phyloP scores from a whole-genome alignment of 2,888 invertebrate genomes.

The Apocheima hispidaria region DNA sequence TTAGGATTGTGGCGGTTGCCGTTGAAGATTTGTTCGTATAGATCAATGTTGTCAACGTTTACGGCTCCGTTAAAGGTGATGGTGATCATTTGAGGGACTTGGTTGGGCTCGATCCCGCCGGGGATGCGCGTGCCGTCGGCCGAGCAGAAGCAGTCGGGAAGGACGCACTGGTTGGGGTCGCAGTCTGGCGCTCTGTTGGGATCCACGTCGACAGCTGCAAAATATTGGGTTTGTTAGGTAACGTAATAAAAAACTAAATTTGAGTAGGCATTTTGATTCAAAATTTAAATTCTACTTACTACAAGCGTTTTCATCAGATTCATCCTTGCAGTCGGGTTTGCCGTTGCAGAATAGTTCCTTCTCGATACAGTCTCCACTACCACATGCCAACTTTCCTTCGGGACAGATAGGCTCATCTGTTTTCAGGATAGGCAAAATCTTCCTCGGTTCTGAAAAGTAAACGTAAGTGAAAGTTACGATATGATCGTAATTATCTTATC shows the following conservation, averaged over 20 bases:
- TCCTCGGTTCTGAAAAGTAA: slow-evolving; percentile 92
- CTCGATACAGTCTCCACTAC: slow-evolving; percentile 96
- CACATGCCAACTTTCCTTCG: slow-evolving; percentile 95
- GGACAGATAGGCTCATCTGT: slow-evolving; percentile 97
- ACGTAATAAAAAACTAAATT: not conserved
- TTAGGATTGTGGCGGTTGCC: slow-evolving; percentile 94
- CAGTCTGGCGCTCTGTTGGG: slow-evolving; percentile 97
- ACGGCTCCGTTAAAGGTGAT: slow-evolving; percentile 97
- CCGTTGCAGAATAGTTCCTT: slow-evolving; percentile 97
- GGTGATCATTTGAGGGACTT: slow-evolving; percentile 97
- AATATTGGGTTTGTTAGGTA: not conserved
- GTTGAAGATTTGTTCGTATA: slow-evolving; percentile 96
- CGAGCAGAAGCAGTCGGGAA: slow-evolving; percentile 97
- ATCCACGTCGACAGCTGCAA: slow-evolving; percentile 94
- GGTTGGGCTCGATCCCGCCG: slow-evolving; percentile 92
- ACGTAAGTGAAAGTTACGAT: slow-evolving; percentile 6
- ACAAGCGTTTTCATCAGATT: slow-evolving; percentile 98
- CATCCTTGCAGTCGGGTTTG: slow-evolving; percentile 96
- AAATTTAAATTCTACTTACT: slow-evolving; percentile 88
- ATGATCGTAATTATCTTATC: not conserved
- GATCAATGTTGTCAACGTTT: slow-evolving; percentile 96
- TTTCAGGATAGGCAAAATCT: slow-evolving; percentile 94
- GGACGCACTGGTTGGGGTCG: slow-evolving; percentile 94
- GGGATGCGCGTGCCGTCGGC: slow-evolving; percentile 96
- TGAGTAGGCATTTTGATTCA: not conserved